Base-by-base conservation (phyloP, 2,797 vertebrate species). In the Microcaecilia unicolor region DNA sequence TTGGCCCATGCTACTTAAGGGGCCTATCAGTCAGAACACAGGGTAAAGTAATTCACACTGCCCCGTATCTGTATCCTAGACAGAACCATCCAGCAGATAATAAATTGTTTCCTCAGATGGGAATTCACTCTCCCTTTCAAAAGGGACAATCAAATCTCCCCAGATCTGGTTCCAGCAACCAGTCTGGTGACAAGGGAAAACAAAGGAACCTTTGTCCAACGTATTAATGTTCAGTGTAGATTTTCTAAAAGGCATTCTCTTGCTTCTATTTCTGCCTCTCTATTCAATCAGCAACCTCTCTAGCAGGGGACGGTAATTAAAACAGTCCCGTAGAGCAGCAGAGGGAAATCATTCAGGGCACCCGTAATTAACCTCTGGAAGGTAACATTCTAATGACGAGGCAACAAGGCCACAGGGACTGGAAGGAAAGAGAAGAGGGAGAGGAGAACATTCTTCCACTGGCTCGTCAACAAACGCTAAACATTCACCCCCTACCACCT, bases 301-400 rank as follows among this genome's bases (percentile, higher is more conserved):
- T 23, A 44, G 4, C 1, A 31, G 48, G 49, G 61, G 41, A 53
- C 7, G 34, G 51, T 58, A 74, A 81, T 80, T 78, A 78, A 73
- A 66, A 45, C 20, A 49, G 58, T n/a, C 48, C 22, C 36, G 42
- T 50, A 53, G 62, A 70, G 25, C 48, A 50, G 31, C 44, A 32
- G 42, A 34, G 64, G 23, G 54, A 42, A 36, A 34, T 20, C 38
- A 1, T 27, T 49, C 35, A 1, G 14, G 58, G 65, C 43, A 52
- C 31, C n/a, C 6, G 21, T 25, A 68, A 76, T 80, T 79, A 81
- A 80, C 77, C 72, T 72, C 30, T 48, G 33, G 34, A 63, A 67
- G 44, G 67, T 6, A 68, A 41, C 46, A 12, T 35, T 34, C 23
- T 9, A 49, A 36, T 26, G 30, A 58, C 31, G 37, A 45, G 55